Evolutionary conservation across 2,888 invertebrate species (phyloP), one percentile per base, ranked within the genome.

Genomic region (Anticlea derivata): DNA sequence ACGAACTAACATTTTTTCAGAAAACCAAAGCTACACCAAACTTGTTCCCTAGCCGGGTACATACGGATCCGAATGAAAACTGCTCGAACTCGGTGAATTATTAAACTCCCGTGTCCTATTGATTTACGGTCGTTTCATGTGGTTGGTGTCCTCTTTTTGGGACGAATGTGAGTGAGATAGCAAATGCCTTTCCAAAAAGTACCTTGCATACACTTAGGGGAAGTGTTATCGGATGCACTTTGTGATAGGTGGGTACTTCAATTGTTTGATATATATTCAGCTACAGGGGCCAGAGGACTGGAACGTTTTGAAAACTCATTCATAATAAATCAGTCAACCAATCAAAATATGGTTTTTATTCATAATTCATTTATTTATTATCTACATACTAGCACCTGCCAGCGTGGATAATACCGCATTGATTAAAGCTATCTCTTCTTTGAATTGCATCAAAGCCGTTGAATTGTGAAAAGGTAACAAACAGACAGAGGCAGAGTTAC

Each of bases 61-160:
- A 52, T 29, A 51, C 31, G 22, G 30, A 48, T 51, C 33, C 54
- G 49, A 60, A 62, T 62, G 53, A 61, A 57, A 61, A 59, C 54
- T 51, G 52, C 30, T 55, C 51, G 46, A 60, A 58, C 46, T 51
- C 51, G 34, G 48, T 58, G 61, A 65, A 63, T 63, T 56, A 62
- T 63, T 63, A 60, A 63, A 57, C 46, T 55, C 39, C 50, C 37
- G 31, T 50, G 45, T 51, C 27, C 46, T 62, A 62, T 62, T 60
- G 60, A 60, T 62, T 60, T 58, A 53, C 49, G 49, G 39, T 45
- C 41, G 50, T 40, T 58, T 41, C 37, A 43, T 51, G 50, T 54
- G 33, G 49, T 55, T 26, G 17, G 23, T 29, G 31, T 41, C 37
- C 43, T 39, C 46, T 30, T 44, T 53, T 30, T 43, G 12, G 39